These are phyloP conservation scores for Platycnemis pennipes DNA, from an alignment of 2,888 invertebrate species.

Conservation along the genomic window DNA sequence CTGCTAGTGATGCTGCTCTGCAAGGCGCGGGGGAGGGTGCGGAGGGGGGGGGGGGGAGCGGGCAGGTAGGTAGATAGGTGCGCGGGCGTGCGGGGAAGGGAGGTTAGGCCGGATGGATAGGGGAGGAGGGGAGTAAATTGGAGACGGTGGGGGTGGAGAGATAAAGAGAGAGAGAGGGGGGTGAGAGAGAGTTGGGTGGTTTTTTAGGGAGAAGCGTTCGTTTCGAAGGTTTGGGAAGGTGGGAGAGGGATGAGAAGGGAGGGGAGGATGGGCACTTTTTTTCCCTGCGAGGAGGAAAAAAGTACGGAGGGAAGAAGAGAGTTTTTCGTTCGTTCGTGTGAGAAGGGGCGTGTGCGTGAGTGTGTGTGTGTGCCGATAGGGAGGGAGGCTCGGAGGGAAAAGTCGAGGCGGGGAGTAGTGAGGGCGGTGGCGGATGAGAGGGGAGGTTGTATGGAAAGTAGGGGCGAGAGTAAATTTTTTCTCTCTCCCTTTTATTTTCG, in stretches of 20 bases:
- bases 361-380: no score
- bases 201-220: not conserved
- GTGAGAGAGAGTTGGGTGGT: not conserved
- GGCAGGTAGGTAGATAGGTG: slow-evolving; percentile 37
- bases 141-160: not conserved
- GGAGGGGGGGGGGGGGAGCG: not conserved
- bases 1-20: slow-evolving; percentile 61
- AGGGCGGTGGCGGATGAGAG: not conserved
- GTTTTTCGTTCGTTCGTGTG: not conserved
- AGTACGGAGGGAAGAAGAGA: no score
- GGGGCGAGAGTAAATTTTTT: not conserved
- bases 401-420: not conserved
- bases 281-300: not conserved
- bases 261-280: not conserved
- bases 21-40: not conserved
- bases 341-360: not conserved
- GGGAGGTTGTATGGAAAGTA: not conserved
- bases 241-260: not conserved
- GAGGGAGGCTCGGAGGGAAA: not conserved
- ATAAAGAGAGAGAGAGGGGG: not conserved
- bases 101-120: not conserved
- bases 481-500: no score
- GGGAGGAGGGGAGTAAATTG: not conserved
- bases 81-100: not conserved
- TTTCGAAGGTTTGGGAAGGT: not conserved